Conservation (phyloP, 2,113 vertebrate species). For the Piprites chloris region DNA sequence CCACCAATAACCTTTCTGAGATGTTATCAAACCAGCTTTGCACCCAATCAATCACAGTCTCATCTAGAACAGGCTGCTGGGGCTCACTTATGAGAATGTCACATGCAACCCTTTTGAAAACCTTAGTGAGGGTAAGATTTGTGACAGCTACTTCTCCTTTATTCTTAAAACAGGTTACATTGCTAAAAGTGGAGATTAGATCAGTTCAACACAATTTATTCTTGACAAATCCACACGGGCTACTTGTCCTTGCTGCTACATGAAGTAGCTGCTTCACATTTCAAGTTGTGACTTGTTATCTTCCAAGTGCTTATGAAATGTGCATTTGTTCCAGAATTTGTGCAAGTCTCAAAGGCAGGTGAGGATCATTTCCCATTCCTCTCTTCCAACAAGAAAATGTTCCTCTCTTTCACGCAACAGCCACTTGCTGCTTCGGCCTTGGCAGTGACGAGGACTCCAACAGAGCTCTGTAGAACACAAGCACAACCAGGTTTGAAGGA, state of each 20-base stretch:
- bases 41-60: constrained; percentile 4
- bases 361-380: not conserved
- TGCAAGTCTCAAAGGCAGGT: not conserved
- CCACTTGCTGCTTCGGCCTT: not conserved
- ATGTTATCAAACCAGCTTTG: not conserved
- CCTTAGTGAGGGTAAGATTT: not conserved
- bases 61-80: not conserved
- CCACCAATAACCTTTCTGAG: not conserved
- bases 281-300: not conserved
- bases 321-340: not conserved
- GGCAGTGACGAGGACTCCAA: not conserved
- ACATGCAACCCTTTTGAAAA: not conserved
- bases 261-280: not conserved
- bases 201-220: constrained; percentile 25
- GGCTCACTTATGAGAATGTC: not conserved
- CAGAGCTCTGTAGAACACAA: not conserved
- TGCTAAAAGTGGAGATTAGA: constrained; percentile 16
- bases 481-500: not conserved
- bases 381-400: not conserved
- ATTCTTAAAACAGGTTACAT: not conserved
- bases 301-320: not conserved
- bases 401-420: not conserved
- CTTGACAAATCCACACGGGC: not conserved
- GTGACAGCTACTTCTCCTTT: not conserved
- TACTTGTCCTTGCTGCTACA: not conserved